These are phyloP conservation scores for Helogale parvula DNA, from an alignment of 2,113 vertebrate species.

Conservation along the genomic window DNA sequence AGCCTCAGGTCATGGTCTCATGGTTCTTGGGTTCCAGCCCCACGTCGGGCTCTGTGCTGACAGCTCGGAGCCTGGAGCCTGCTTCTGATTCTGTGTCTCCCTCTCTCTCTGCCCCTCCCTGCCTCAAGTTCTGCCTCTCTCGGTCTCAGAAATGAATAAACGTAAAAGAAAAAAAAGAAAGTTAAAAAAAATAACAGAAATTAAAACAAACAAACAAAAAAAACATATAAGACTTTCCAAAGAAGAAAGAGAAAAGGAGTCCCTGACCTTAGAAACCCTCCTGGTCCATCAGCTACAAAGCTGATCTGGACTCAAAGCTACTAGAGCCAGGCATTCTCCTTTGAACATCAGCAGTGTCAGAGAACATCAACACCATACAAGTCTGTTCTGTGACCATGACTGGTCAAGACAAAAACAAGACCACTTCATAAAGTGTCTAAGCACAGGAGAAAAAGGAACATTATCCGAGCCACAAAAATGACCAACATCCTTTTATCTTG, in stretches of 20 bases:
- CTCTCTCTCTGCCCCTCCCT: no score
- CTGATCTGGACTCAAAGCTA: not conserved
- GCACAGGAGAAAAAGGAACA: not conserved
- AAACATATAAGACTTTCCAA: not conserved
- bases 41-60: no score
- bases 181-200: no score
- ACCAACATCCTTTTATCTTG: not conserved
- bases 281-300: not conserved
- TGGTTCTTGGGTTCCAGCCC: no score
- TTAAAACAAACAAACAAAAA: not conserved
- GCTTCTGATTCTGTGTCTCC: no score
- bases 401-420: constrained; percentile 14
- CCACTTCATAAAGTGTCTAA: not conserved
- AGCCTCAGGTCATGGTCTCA: no score
- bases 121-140: no score
- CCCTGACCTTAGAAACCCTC: not conserved
- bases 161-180: no score
- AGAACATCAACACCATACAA: not conserved
- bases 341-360: not conserved
- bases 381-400: not conserved
- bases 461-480: not conserved
- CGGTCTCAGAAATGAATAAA: no score
- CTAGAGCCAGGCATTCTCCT: not conserved
- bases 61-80: no score
- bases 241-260: not conserved